phyloP scores from a whole-genome alignment of 2,113 vertebrate species.

The Alces alces region DNA sequence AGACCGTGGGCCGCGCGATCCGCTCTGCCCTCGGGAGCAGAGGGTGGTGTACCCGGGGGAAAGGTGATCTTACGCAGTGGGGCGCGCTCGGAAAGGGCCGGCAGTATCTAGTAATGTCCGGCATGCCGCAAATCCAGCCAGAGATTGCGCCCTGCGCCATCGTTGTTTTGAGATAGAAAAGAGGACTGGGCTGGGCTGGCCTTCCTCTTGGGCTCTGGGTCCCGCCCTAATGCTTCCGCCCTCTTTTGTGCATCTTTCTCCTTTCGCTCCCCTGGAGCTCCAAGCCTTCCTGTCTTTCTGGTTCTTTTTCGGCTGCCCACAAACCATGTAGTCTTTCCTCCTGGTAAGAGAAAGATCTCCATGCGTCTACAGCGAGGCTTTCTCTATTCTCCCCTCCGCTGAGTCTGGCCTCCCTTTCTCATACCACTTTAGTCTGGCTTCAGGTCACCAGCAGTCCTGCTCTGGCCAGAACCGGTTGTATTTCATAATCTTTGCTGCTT shows the following conservation, averaged over 20 bases:
- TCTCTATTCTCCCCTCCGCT: not conserved
- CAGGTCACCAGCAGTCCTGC: not conserved
- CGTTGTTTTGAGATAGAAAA: not conserved
- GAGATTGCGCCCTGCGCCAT: not conserved
- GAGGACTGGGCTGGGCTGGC: not conserved
- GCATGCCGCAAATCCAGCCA: not conserved
- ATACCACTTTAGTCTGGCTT: not conserved
- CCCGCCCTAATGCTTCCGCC: not conserved
- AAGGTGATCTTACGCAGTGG: rapidly evolving
- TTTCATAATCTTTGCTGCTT: not conserved
- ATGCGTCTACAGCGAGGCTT: not conserved
- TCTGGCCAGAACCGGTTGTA: not conserved
- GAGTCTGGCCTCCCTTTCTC: not conserved
- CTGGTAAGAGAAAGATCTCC: not conserved
- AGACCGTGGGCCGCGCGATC: rapidly evolving
- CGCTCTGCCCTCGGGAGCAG: rapidly evolving
- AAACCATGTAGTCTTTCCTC: not conserved
- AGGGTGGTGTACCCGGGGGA: not conserved
- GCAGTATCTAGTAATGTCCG: rapidly evolving
- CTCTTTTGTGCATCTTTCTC: not conserved
- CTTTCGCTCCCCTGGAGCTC: not conserved
- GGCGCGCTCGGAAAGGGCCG: rapidly evolving
- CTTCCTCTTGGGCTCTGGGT: not conserved
- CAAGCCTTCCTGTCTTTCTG: not conserved
- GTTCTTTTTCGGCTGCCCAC: not conserved